Conservation (phyloP, 1,140 invertebrate genomes). For the Platyscapa corneri region DNA sequence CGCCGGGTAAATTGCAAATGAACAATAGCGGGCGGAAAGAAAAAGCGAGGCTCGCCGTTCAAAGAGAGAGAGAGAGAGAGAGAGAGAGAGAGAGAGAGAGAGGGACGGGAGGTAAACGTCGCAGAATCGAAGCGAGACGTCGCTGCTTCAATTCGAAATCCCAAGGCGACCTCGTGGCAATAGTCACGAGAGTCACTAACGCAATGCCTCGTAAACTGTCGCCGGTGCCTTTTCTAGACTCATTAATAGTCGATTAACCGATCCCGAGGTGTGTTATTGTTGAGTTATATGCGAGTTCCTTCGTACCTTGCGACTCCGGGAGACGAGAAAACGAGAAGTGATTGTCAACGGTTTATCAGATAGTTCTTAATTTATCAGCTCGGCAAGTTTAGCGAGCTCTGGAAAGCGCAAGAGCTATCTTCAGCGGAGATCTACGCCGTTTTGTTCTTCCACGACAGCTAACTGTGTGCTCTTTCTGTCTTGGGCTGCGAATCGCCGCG, state of each 20-base stretch:
- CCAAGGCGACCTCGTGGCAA: neutral
- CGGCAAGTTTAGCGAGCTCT: neutral
- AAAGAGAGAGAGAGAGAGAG: neutral
- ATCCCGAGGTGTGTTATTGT: conserved; percentile 4
- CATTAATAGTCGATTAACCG: conserved; percentile 15
- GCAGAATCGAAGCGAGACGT: neutral
- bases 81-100: too few species aligned
- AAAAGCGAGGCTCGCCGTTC: neutral
- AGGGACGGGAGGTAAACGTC: too few species aligned
- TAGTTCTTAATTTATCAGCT: neutral
- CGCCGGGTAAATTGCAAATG: neutral
- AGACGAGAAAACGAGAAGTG: neutral
- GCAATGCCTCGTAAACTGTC: conserved; percentile 6
- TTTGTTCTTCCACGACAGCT: neutral
- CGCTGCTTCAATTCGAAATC: neutral
- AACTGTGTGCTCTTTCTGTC: neutral
- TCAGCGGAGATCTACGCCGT: neutral
- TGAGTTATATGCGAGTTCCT: neutral
- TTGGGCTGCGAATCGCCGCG: neutral
- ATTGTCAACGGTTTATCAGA: neutral
- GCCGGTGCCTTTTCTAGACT: neutral
- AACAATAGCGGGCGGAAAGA: neutral
- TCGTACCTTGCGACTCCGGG: neutral
- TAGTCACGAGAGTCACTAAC: conserved; percentile 1
- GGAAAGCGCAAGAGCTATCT: neutral